phyloP scores from a whole-genome alignment of 2,113 vertebrate species.

The Gambusia affinis region DNA sequence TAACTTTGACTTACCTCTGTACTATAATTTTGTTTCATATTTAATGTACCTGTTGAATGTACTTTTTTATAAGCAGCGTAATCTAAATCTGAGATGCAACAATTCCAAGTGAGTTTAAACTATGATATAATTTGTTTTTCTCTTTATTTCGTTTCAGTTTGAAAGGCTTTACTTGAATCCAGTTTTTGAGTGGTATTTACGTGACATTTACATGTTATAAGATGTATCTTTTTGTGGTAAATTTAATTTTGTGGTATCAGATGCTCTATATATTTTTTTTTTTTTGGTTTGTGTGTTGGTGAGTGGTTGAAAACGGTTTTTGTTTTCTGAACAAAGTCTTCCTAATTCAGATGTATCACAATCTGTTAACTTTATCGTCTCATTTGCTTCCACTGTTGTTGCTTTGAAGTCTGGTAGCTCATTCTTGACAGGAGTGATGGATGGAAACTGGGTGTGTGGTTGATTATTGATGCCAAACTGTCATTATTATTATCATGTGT shows the following conservation, averaged over 20 bases:
- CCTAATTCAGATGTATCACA: slow-evolving; percentile 38
- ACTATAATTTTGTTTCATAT: slow-evolving; percentile 50
- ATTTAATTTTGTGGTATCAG: slow-evolving; percentile 30
- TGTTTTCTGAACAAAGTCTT: slow-evolving; percentile 51
- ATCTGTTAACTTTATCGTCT: slow-evolving; percentile 11
- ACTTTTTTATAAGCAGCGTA: slow-evolving; percentile 64
- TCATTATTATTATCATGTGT: neutral
- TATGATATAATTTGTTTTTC: slow-evolving; percentile 10
- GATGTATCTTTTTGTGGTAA: slow-evolving; percentile 19
- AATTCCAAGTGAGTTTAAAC: slow-evolving; percentile 63
- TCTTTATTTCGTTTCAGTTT: slow-evolving; percentile 31
- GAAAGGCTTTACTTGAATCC: slow-evolving; percentile 65
- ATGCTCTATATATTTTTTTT: slow-evolving; percentile 18
- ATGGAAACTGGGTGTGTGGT: neutral
- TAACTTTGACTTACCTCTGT: slow-evolving; percentile 51
- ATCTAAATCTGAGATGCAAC: slow-evolving; percentile 63
- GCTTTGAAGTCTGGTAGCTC: slow-evolving; percentile 37
- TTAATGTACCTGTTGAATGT: slow-evolving; percentile 75
- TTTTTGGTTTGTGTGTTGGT: slow-evolving; percentile 7
- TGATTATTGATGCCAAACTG: slow-evolving; percentile 30
- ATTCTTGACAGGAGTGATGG: neutral
- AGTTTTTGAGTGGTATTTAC: slow-evolving; percentile 43
- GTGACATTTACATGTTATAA: slow-evolving; percentile 12
- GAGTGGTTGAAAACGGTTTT: slow-evolving; percentile 13
- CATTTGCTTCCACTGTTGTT: neutral